These are phyloP conservation scores for Pyxicephalus adspersus DNA, from an alignment of 2,113 vertebrate species.

Conservation along the genomic window DNA sequence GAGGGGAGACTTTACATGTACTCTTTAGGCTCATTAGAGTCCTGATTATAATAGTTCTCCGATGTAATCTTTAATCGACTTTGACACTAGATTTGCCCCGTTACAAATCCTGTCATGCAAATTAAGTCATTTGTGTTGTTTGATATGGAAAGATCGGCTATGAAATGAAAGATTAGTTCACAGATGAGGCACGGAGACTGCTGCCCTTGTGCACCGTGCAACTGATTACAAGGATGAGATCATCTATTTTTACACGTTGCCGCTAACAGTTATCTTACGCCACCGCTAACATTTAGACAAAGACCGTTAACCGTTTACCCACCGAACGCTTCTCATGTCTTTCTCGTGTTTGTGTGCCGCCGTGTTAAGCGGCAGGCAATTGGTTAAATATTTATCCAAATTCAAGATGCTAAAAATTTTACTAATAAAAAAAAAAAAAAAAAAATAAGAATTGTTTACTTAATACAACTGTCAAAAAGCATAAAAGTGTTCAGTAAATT, in stretches of 20 bases:
- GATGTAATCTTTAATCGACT: slow-evolving; percentile 99
- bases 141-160: slow-evolving; percentile 99
- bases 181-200: slow-evolving; percentile 91
- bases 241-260: slow-evolving; percentile 78
- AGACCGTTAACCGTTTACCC: slow-evolving; percentile 58
- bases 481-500: neutral
- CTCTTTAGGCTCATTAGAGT: slow-evolving; percentile 96
- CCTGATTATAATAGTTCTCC: slow-evolving; percentile 98
- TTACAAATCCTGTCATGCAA: slow-evolving; percentile 99
- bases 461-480: neutral
- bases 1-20: slow-evolving; percentile 87
- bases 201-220: slow-evolving; percentile 85
- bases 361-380: neutral
- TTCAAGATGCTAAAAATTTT: neutral
- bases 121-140: slow-evolving; percentile 98
- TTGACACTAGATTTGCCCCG: slow-evolving; percentile 99
- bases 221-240: slow-evolving; percentile 95
- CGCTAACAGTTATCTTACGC: slow-evolving; percentile 75
- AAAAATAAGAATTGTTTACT: too few species aligned
- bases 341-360: neutral
- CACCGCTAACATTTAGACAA: slow-evolving; percentile 74
- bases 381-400: neutral
- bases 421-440: neutral
- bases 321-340: neutral
- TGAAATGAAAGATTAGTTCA: slow-evolving; percentile 98